Conservation (phyloP, 2,113 vertebrate species). For the Sterrhoptilus dennistouni region DNA sequence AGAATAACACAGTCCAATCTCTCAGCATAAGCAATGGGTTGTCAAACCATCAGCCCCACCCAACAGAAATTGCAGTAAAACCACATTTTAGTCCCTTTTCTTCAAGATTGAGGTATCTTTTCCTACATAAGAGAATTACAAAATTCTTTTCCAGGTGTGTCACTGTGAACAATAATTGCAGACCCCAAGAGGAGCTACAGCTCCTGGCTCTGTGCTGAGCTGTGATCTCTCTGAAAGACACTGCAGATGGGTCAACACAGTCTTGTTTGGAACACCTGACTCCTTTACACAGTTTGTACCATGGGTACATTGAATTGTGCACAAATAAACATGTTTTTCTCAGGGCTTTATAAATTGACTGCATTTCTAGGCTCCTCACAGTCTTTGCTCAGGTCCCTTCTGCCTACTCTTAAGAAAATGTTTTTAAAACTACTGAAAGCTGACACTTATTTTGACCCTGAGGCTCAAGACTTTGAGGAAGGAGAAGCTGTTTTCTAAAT, state of each 20-base stretch:
- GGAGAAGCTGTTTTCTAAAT: neutral
- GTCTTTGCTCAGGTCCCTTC: neutral
- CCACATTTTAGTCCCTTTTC: neutral
- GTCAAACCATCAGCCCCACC: neutral
- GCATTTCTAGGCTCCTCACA: neutral
- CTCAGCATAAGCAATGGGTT: neutral
- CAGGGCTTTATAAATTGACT: neutral
- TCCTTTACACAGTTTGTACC: neutral
- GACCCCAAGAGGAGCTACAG: neutral
- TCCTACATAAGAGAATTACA: neutral
- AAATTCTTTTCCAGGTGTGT: neutral
- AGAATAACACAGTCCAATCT: rapidly evolving
- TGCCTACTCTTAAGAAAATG: neutral
- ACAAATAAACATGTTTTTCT: neutral
- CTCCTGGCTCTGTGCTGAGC: neutral
- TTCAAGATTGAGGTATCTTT: neutral
- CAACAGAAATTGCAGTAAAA: neutral
- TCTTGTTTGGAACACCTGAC: neutral
- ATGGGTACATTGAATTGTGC: neutral
- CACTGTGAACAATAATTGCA: neutral
- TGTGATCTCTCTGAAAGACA: neutral
- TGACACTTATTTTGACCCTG: neutral
- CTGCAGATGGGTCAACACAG: rapidly evolving
- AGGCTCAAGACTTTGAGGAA: neutral
- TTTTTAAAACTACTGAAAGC: neutral